Percentiles rank a stretch among this genome's conserved stretches.
These are phyloP conservation scores for Leptinotarsa texana DNA, from an alignment of 1,140 invertebrate species.

Conservation along the genomic window DNA sequence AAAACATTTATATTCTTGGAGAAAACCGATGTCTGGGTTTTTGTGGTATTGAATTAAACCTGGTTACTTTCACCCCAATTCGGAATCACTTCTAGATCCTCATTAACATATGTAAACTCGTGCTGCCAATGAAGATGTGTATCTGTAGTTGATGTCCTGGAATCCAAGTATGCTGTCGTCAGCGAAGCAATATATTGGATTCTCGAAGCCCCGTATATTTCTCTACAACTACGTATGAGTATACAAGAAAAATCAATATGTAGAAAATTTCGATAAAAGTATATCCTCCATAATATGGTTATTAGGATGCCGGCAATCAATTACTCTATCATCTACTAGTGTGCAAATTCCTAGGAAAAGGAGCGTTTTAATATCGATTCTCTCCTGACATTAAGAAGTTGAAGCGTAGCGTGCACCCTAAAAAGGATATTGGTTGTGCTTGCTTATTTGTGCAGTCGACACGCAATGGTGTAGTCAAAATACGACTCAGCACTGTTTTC, in stretches of 20 bases:
- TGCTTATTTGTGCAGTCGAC: not conserved
- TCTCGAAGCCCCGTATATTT: no score
- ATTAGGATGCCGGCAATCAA: not conserved
- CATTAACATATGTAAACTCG: no score
- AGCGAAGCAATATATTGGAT: no score
- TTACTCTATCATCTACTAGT: not conserved
- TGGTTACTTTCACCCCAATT: no score
- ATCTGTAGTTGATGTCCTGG: no score
- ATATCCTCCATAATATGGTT: not conserved
- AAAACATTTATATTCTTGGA: no score
- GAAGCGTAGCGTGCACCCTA: not conserved
- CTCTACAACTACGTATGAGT: no score
- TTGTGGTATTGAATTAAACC: no score
- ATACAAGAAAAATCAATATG: not conserved
- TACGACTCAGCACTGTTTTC: constrained; percentile 16
- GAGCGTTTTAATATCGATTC: not conserved
- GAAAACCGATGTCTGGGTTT: no score
- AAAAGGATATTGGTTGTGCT: constrained; percentile 4
- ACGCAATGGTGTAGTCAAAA: constrained; percentile 16
- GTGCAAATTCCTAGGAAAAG: not conserved
- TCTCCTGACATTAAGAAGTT: not conserved
- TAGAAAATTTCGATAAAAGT: not conserved
- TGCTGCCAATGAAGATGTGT: no score
- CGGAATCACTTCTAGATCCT: no score
- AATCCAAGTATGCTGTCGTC: no score